phyloP scores from a whole-genome alignment of 1,140 invertebrate genomes.

The Alviniconcha marisindica region DNA sequence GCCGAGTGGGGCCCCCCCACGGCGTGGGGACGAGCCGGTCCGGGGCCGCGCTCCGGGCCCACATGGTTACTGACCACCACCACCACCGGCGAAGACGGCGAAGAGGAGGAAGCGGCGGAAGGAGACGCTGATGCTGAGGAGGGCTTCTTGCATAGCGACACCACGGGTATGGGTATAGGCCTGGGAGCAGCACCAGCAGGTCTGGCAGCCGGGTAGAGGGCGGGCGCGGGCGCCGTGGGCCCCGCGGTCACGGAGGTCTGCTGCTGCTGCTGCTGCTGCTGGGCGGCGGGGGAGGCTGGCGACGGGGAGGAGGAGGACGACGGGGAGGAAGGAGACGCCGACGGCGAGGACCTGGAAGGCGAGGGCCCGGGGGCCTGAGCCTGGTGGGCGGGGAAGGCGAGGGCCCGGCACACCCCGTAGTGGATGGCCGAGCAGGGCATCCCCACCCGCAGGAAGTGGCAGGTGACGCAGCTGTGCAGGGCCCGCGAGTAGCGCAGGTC shows the following conservation, averaged over 20 bases:
- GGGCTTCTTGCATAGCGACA: slow-evolving; percentile 10
- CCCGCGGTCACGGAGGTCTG: no score
- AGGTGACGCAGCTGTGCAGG: slow-evolving; percentile 78
- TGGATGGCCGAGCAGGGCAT: slow-evolving; percentile 78
- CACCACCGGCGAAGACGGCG: background rate
- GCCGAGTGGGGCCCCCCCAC: no score
- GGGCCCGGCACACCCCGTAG: slow-evolving; percentile 80
- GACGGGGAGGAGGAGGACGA: slow-evolving; percentile 42
- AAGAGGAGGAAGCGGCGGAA: no score
- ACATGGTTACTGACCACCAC: background rate
- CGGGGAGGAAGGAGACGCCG: slow-evolving; percentile 44
- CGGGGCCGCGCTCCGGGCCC: background rate
- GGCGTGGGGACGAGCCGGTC: no score
- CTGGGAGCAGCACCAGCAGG: no score
- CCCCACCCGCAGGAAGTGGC: slow-evolving; percentile 48
- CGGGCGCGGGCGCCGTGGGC: background rate
- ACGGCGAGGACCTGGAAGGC: slow-evolving; percentile 43
- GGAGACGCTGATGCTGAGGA: no score
- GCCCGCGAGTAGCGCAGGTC: slow-evolving; percentile 77
- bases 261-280: no score
- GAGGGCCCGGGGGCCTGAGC: slow-evolving; percentile 77
- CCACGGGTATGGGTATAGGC: slow-evolving; percentile 13
- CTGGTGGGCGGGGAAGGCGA: slow-evolving; percentile 72
- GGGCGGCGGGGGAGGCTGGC: slow-evolving; percentile 24
- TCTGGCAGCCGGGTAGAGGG: no score